Percentiles rank a stretch among this genome's conserved stretches.
phyloP scores from a whole-genome alignment of 1,140 invertebrate species.

The Goniozus legneri region DNA sequence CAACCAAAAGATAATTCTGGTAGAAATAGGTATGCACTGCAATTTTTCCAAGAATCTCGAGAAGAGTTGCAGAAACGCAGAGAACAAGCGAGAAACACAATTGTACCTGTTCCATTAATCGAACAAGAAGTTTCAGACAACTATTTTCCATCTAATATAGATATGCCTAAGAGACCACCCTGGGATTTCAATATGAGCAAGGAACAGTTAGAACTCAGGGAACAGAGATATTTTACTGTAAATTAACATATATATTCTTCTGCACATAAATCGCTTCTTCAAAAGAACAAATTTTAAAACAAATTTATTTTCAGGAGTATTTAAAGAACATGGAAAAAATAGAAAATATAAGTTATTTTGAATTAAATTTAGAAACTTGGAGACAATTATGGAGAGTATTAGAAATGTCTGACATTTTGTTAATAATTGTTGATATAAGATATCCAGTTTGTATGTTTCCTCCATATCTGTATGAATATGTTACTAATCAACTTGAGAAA shows the following conservation, averaged over 20 bases:
- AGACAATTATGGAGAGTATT: conserved; percentile 87
- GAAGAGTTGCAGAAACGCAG: conserved; percentile 65
- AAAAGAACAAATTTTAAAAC: neutral
- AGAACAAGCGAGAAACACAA: conserved; percentile 60
- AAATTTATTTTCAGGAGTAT: conserved; percentile 57
- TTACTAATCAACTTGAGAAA: conserved; percentile 72
- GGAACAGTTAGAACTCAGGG: conserved; percentile 68
- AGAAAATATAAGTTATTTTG: conserved; percentile 70
- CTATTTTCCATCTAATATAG: conserved; percentile 70
- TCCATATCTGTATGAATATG: conserved; percentile 80
- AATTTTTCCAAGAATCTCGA: conserved; percentile 71
- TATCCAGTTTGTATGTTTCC: conserved; percentile 87
- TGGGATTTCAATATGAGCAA: conserved; percentile 75
- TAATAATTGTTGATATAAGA: conserved; percentile 82
- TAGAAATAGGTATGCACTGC: conserved; percentile 66
- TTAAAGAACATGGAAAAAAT: conserved; percentile 55
- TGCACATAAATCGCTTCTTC: neutral
- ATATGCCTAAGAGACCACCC: conserved; percentile 78
- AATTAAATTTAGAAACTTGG: conserved; percentile 92
- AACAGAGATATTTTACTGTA: conserved; percentile 75
- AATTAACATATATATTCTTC: conserved; percentile 26
- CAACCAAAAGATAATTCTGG: conserved; percentile 44
- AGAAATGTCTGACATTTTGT: conserved; percentile 84
- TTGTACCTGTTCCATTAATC: conserved; percentile 56
- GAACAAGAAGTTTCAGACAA: conserved; percentile 70